Base-by-base conservation (phyloP, 1,140 invertebrate species). In the Rhagoletis zephyria region DNA sequence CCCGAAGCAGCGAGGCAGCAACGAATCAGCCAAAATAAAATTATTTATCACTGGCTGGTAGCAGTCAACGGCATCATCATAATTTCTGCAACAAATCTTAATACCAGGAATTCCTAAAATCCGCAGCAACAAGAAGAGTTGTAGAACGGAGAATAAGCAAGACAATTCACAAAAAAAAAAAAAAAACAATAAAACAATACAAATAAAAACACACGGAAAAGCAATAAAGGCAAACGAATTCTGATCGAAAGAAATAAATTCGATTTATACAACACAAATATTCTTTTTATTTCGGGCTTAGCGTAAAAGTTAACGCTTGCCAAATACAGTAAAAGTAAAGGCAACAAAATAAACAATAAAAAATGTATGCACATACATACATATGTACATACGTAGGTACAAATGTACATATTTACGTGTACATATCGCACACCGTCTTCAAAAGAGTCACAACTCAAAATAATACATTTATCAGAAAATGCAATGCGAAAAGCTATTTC, bases 31-130 rank as follows among this genome's bases (percentile, higher is more conserved):
- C 51, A 81, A 81, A 81, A 48, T 12, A 81, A 81, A 81, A 59
- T 81, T 59, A 81, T 81, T 81, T 81, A 81, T 81, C 74, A 81
- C 74, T 56, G 9, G n/a, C 42, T 81, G n/a, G 51, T 56, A 48
- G 74, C 19, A 81, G 45, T 81, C 74, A 56, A 77, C 12, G 19
- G 48, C 74, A 81, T 45, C 74, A 30, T 81, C 74, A 81, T 81
- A 81, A 56, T 81, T 81, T 81, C n/a, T 56, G 9, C 6, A 51
- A 81, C n/a, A 81, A 19, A 56, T 81, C 74, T 19, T 48, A 81
- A 30, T 81, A 81, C 74, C 74, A 81, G 74, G 74, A 81, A 81
- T 81, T 81, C 74, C 74, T 81, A 81, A 81, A 81, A 56, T 81
- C 10, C 7, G n/a, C 48, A 59, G 74, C 45, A 19, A 56, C 12